Evolutionary conservation across 2,888 invertebrate species (phyloP).

Genomic region (Nomada fabriciana): DNA sequence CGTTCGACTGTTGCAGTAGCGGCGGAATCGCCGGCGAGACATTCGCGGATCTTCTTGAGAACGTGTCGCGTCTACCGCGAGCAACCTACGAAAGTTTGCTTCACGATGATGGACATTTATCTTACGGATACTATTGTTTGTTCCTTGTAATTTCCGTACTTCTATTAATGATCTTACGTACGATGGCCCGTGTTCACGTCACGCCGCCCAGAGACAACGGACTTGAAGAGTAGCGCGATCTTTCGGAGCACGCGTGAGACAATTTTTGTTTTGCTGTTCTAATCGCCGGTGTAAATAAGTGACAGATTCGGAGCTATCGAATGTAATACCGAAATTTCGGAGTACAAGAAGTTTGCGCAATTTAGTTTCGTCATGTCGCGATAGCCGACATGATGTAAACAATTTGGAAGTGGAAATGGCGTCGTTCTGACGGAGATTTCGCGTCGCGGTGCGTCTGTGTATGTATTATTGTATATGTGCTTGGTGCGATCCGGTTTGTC

Average conservation of each 20-base stretch:
- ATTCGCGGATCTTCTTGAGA: conserved; percentile 65
- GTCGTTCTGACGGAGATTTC: conserved; percentile 33
- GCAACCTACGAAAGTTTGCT: conserved; percentile 22
- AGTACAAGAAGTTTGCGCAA: not conserved
- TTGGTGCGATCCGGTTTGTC: conserved; percentile 10
- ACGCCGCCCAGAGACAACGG: conserved; percentile 37
- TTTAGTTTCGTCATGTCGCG: conserved; percentile 6
- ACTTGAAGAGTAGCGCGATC: conserved; percentile 58
- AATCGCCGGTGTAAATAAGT: conserved; percentile 41
- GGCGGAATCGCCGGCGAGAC: conserved; percentile 72
- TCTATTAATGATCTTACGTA: conserved; percentile 32
- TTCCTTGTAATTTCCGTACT: conserved; percentile 20
- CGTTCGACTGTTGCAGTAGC: conserved; percentile 80
- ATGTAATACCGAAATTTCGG: not conserved
- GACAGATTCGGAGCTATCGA: conserved; percentile 8
- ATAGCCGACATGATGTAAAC: conserved; percentile 28
- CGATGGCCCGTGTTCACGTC: conserved; percentile 37
- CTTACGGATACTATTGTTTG: not conserved
- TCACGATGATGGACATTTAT: conserved; percentile 5
- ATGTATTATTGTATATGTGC: not conserved
- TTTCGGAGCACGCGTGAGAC: conserved; percentile 36
- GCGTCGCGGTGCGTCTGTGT: conserved; percentile 2
- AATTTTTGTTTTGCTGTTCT: conserved; percentile 38
- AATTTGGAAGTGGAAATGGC: conserved; percentile 35
- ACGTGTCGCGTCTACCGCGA: conserved; percentile 32